A percentile compares a stretch with the other conserved stretches of the same genome.
phyloP scores from a whole-genome alignment of 2,113 vertebrate species.

The Orycteropus afer region DNA sequence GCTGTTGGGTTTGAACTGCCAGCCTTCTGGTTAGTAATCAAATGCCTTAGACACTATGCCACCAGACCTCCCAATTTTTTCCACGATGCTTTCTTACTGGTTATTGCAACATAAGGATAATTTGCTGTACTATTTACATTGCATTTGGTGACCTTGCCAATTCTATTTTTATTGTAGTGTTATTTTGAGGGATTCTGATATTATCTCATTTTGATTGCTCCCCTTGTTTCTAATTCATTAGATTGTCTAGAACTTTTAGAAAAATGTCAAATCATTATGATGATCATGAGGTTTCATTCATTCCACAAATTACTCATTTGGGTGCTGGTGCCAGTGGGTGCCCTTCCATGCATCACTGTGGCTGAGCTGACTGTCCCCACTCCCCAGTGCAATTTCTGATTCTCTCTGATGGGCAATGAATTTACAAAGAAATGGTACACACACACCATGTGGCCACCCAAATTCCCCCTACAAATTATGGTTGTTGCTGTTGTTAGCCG shows the following conservation, averaged over 20 bases:
- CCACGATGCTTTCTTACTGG: background rate
- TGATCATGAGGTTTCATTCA: background rate
- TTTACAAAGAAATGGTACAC: background rate
- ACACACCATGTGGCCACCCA: background rate
- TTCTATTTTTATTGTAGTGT: background rate
- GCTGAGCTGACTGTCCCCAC: background rate
- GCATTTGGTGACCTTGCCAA: background rate
- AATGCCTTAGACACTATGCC: too few species aligned
- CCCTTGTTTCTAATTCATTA: conserved; percentile 14
- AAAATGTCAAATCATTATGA: background rate
- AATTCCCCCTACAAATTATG: background rate
- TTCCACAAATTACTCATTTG: background rate
- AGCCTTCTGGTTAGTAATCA: too few species aligned
- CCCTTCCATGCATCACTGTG: background rate
- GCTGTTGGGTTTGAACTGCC: too few species aligned
- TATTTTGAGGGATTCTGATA: background rate
- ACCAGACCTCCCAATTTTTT: too few species aligned
- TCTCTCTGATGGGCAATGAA: background rate
- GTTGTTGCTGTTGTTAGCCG: background rate
- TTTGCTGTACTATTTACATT: background rate
- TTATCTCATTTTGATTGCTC: background rate
- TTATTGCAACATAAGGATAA: background rate
- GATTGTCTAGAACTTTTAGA: background rate
- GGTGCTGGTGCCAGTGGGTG: background rate
- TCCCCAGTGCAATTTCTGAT: background rate